Evolutionary conservation across 2,797 vertebrate species (phyloP).

Genomic region (Xerus rutilus): DNA sequence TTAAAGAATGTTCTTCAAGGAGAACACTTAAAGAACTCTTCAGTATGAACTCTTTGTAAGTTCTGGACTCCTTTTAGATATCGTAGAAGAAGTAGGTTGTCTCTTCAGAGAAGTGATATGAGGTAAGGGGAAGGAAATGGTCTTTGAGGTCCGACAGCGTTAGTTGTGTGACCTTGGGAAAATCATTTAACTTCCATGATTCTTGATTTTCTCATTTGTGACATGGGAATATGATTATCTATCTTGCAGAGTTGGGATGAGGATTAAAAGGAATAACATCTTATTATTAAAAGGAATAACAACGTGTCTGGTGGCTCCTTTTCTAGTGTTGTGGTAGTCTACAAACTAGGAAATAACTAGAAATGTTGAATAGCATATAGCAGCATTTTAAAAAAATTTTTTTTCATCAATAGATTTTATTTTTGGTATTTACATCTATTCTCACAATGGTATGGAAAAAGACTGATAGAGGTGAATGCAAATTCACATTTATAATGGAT

Average conservation of each 20-base stretch:
- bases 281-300: not conserved
- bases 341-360: slow-evolving; percentile 42
- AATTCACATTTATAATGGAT: not conserved
- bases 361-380: slow-evolving; percentile 20
- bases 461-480: not conserved
- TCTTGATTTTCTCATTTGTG: slow-evolving; percentile 53
- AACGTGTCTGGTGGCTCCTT: not conserved
- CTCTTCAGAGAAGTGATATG: slow-evolving; percentile 27
- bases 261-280: not conserved
- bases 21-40: slow-evolving; percentile 60
- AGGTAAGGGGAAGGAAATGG: not conserved
- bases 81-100: not conserved
- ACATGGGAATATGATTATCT: slow-evolving; percentile 10
- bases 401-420: not conserved
- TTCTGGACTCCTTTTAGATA: slow-evolving; percentile 8
- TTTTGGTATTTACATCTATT: not conserved
- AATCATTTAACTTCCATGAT: not conserved
- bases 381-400: not conserved
- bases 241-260: not conserved
- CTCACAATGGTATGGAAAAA: not conserved
- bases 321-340: not conserved
- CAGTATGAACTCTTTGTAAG: slow-evolving; percentile 35
- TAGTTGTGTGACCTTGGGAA: slow-evolving; percentile 48
- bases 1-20: slow-evolving; percentile 57
- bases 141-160: slow-evolving; percentile 40